Conservation (phyloP, 2,113 vertebrate species). For the Gallinago media region DNA sequence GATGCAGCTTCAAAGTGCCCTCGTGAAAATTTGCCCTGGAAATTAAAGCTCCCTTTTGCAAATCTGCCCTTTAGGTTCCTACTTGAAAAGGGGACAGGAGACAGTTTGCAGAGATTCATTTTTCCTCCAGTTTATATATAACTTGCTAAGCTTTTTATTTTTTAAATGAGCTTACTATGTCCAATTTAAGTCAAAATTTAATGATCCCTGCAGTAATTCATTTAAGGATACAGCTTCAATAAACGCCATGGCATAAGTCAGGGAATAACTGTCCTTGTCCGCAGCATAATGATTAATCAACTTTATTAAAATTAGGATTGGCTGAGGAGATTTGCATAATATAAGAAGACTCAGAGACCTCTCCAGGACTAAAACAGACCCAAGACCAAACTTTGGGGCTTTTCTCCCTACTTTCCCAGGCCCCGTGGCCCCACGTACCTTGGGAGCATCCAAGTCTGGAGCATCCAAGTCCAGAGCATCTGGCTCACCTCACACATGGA, state of each 20-base stretch:
- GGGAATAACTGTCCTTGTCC: conserved; percentile 64
- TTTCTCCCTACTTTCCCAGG: not conserved
- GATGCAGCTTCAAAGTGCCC: not conserved
- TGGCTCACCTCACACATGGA: accelerated
- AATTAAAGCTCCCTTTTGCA: conserved; percentile 20
- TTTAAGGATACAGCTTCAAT: conserved; percentile 61
- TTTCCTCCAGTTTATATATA: conserved; percentile 61
- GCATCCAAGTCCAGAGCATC: not conserved
- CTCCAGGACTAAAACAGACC: not conserved
- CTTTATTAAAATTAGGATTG: conserved; percentile 63
- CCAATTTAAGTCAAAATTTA: conserved; percentile 72
- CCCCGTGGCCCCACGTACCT: accelerated
- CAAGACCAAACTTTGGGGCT: not conserved
- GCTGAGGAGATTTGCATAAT: conserved; percentile 52
- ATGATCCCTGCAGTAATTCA: conserved; percentile 70
- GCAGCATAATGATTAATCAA: conserved; percentile 30
- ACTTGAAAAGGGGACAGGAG: not conserved
- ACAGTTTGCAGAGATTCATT: conserved; percentile 41
- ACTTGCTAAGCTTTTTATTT: conserved; percentile 68
- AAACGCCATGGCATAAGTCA: conserved; percentile 45
- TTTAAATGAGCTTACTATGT: conserved; percentile 61
- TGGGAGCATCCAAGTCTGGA: not conserved
- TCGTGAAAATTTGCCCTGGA: not conserved
- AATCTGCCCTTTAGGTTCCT: conserved; percentile 42
- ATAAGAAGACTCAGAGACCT: not conserved